phyloP scores from a whole-genome alignment of 2,888 invertebrate genomes.

The Oligia latruncula region DNA sequence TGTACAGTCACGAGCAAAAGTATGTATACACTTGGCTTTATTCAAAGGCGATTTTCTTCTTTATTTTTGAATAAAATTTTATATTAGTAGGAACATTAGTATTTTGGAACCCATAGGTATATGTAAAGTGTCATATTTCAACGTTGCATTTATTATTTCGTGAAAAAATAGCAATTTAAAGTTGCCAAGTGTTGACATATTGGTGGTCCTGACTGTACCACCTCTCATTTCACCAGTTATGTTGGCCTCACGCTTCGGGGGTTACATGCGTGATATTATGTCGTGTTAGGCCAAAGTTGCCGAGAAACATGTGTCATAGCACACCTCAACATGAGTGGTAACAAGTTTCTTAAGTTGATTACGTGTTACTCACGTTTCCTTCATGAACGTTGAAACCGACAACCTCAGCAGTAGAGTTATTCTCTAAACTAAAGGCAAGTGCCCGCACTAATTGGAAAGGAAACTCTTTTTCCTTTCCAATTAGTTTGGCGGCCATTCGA shows the following conservation, averaged over 20 bases:
- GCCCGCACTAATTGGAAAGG: background rate
- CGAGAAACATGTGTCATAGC: background rate
- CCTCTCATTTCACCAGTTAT: too few species aligned
- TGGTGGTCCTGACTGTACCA: too few species aligned
- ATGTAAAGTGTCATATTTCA: too few species aligned
- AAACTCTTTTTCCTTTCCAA: background rate
- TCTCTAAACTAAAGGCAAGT: background rate
- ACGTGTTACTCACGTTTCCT: background rate
- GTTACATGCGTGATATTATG: background rate
- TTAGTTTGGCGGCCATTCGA: background rate
- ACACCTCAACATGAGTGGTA: constrained; percentile 5
- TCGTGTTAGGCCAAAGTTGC: background rate
- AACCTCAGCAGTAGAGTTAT: background rate
- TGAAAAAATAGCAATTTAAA: too few species aligned
- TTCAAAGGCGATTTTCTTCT: too few species aligned
- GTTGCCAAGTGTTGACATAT: too few species aligned
- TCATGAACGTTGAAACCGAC: background rate
- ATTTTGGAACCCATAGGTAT: too few species aligned
- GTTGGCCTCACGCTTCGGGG: background rate
- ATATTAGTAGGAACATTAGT: too few species aligned
- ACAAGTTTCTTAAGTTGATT: constrained; percentile 20
- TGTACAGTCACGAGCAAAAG: too few species aligned
- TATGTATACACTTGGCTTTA: too few species aligned
- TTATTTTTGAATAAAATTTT: too few species aligned
- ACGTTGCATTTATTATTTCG: too few species aligned